phyloP scores from a whole-genome alignment of 2,888 invertebrate species.

The Holacanthella duospinosa region DNA sequence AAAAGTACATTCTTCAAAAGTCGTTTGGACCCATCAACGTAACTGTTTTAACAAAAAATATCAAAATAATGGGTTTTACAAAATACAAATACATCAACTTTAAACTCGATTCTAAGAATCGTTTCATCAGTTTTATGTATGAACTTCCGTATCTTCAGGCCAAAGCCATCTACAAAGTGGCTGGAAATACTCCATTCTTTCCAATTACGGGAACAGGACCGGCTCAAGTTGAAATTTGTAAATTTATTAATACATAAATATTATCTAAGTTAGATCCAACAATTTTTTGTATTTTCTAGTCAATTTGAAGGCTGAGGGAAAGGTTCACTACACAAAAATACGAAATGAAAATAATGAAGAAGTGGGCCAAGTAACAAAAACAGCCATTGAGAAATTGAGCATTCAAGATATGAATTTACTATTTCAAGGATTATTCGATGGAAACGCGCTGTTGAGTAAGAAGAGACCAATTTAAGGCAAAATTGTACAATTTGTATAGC shows the following conservation, averaged over 20 bases:
- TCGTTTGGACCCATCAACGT: background rate
- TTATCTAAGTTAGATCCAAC: background rate
- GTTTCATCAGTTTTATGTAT: background rate
- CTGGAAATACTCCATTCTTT: background rate
- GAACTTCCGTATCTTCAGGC: background rate
- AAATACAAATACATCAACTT: background rate
- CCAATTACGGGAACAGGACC: background rate
- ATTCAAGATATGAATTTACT: background rate
- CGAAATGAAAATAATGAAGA: background rate
- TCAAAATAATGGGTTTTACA: background rate
- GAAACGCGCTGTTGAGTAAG: background rate
- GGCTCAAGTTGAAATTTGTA: background rate
- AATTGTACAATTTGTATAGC: background rate
- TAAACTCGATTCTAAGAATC: background rate
- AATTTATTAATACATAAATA: background rate
- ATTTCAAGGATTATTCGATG: background rate
- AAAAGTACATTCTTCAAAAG: background rate
- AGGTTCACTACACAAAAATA: background rate
- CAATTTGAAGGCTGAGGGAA: background rate
- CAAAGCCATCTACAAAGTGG: background rate
- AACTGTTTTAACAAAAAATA: background rate
- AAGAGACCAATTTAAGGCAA: too few relatives aligned
- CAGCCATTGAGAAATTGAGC: background rate
- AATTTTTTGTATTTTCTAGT: background rate
- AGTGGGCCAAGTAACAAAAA: background rate